Base-by-base conservation (phyloP, 2,888 invertebrate genomes). In the Diogma glabrata region DNA sequence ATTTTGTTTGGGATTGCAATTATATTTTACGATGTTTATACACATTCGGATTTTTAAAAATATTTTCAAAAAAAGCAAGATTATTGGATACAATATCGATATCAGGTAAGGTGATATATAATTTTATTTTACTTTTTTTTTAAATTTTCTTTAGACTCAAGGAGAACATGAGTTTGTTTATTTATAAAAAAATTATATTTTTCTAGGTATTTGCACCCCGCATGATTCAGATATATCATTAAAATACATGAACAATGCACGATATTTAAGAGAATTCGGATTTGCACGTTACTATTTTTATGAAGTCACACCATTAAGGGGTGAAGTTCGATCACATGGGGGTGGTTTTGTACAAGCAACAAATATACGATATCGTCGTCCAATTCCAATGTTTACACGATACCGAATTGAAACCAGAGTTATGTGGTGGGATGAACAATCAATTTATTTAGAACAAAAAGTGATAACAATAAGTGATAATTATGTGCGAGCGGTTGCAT, bases 201-300 rank as follows among this genome's bases (percentile, higher is more conserved):
- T 8, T n/a, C 9, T 30, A 30, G 87, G 87, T 9, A 72, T 90
- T 49, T 90, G 89, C 61, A 82, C 85, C 6, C 84, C 87, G 0
- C 86, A 87, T 64, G 92, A 93, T 66, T 77, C 91, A 50, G 92
- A 92, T 63, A 79, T 89, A 53, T 81, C 89, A 63, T 71, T 88
- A 8, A 75, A 77, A 14, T 91, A 92, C 66, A 92, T 92, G 91
- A 93, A 92, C 69, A 92, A 92, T 64, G 86, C 89, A 0, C 76
- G 91, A n/a, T 92, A 87, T 61, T 71, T 90, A 5, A 75, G 92
- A 4, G 91, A 91, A 64, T 70, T 90, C 59, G 92, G 92, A 69
- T 90, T 92, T 65, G 90, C 86, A 0, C 75, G 91, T 52, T 85
- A 89, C 64, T 83, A 87, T 61, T 87, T 84, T 66, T 89, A 86